Conservation (phyloP, 2,113 vertebrate species). For the Circaetus gallicus region DNA sequence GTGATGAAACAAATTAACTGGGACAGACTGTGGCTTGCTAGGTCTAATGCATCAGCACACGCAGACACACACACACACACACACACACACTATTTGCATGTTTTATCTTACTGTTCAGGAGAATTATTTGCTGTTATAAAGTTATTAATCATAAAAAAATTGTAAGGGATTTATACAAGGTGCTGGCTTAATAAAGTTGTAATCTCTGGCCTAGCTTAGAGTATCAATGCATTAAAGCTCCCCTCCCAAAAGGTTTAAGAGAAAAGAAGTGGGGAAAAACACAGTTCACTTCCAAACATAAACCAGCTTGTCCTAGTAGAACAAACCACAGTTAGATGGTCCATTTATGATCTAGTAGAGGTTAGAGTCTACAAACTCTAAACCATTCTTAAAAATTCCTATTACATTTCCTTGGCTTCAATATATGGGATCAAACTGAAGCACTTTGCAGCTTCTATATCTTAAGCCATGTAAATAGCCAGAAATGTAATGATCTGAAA, state of each 20-base stretch:
- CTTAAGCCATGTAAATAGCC: neutral
- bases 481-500: neutral
- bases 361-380: neutral
- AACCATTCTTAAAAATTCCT: neutral
- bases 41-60: conserved; percentile 66
- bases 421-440: neutral
- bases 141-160: neutral
- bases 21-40: conserved; percentile 67
- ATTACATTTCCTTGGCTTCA: neutral
- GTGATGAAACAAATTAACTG: conserved; percentile 79
- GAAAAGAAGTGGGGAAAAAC: neutral
- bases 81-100: neutral
- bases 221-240: neutral
- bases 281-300: neutral
- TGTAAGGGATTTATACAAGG: neutral
- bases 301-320: neutral
- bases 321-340: neutral
- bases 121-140: neutral
- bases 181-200: neutral
- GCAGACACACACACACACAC: neutral
- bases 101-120: neutral
- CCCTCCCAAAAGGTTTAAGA: neutral
- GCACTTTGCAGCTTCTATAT: neutral
- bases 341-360: neutral
- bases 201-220: neutral